Percentiles rank a stretch among this genome's conserved stretches.
Evolutionary conservation across 1,140 invertebrate genomes (phyloP).

Genomic region (Drosophila serrata): DNA sequence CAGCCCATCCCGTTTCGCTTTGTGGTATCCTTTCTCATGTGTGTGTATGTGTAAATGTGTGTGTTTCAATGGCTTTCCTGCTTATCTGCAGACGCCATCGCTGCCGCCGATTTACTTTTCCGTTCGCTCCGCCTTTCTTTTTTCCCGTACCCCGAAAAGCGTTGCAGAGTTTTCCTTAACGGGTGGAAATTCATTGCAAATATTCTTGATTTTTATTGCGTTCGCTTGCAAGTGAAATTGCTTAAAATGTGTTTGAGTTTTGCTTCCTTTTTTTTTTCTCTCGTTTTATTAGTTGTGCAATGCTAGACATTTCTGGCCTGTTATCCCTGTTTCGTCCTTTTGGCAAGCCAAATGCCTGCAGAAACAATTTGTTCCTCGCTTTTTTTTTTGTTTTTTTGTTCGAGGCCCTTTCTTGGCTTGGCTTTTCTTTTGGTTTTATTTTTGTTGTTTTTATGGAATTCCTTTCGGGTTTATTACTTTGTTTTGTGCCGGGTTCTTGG

Average conservation of each 20-base stretch:
- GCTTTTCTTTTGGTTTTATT: slow-evolving; percentile 27
- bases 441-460: slow-evolving; percentile 65
- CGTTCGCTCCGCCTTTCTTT: slow-evolving; percentile 31
- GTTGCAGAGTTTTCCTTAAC: slow-evolving; percentile 47
- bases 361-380: slow-evolving; percentile 75
- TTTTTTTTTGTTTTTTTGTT: too few species aligned
- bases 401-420: slow-evolving; percentile 25
- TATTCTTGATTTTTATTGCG: slow-evolving; percentile 84
- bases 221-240: slow-evolving; percentile 82
- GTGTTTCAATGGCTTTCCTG: slow-evolving; percentile 71
- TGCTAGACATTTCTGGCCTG: slow-evolving; percentile 63
- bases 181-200: slow-evolving; percentile 71
- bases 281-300: slow-evolving; percentile 54
- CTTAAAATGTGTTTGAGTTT: slow-evolving; percentile 81
- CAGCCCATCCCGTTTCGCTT: slow-evolving; percentile 26
- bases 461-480: slow-evolving; percentile 78
- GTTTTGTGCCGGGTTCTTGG: slow-evolving; percentile 33
- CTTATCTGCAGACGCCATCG: slow-evolving; percentile 78
- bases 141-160: not conserved
- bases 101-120: slow-evolving; percentile 76
- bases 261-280: slow-evolving; percentile 27
- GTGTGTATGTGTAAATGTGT: slow-evolving; percentile 54
- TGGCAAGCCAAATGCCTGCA: slow-evolving; percentile 64
- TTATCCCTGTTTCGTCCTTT: slow-evolving; percentile 49
- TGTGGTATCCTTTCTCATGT: slow-evolving; percentile 44